Base-by-base conservation (phyloP, 2,888 invertebrate genomes). In the Aethes cnicana region DNA sequence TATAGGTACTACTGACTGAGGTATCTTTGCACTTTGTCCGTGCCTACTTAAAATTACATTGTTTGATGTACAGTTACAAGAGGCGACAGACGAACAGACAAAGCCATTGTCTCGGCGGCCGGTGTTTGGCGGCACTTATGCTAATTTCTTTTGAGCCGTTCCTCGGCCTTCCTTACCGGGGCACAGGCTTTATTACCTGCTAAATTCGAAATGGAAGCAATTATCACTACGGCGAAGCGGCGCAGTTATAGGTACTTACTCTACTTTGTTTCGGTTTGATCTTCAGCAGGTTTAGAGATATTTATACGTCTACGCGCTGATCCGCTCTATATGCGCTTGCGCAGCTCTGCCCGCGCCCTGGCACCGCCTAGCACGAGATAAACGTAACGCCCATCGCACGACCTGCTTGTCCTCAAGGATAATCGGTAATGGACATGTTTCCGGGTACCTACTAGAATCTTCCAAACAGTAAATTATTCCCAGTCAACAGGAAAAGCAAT, bases 111-210 rank as follows among this genome's bases (percentile, higher is more conserved):
- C 75, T 81, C 72, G 60, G 61, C 58, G 63, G 66, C 66, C 70
- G 66, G 75, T 72, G 77, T 84, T 81, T 77, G 81, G 76, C 80
- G 77, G 81, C 74, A 77, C 77, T 82, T 87, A 87, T 87, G 88
- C 79, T 80, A 85, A 89, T 87, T 81, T 81, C 83, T 83, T 82
- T 85, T 78, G 77, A 85, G 74, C 74, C 69, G 71, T 72, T 69
- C 69, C 68, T 64, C 69, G 69, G 67, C 70, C 79, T 81, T 73
- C 77, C 74, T 74, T 78, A 72, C 68, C 70, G 62, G 72, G 70
- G 61, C 63, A 73, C 74, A 74, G 74, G 71, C 61, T 76, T 80
- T 79, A 80, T 77, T 77, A 72, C 76, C 67, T 68, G 73, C 68
- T 69, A 74, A 77, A 72, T 79, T 74, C 72, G 63, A 65, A 66